Base-by-base conservation (phyloP, 2,888 invertebrate species). In the Drosophila affinis region DNA sequence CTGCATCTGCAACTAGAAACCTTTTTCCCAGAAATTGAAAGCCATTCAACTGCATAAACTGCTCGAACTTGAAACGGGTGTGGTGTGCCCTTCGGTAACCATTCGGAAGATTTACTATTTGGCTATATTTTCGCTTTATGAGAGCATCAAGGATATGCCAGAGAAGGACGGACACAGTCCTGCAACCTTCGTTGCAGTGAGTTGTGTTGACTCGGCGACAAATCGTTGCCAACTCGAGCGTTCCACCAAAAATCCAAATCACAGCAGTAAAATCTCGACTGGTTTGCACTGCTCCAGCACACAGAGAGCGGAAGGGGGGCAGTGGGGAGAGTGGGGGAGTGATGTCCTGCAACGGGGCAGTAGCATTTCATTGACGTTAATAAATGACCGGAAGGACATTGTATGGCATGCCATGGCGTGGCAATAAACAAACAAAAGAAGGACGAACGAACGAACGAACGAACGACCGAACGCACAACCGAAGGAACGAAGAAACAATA, bases 381-480 rank as follows among this genome's bases (percentile, higher is more conserved):
- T 86, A 87, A 86, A 86, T 81, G 86, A 84, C 86, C 86, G 89
- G 87, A 86, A 87, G 89, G 77, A 88, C 86, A 88, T 86, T 86
- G 88, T 84, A 87, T 81, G 80, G 81, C 76, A 71, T 78, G 79
- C 81, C 65, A 75, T 86, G 88, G 87, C 77, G 75, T 76, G 78
- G 83, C 80, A 81, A 80, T 88, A 86, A 88, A 88, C 81, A 82
- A 84, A 86, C 81, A 72, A 76, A 72, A 75, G 60, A 72, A 72
- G 60, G 34, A 60, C 27, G n/a, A 63, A 39, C 57, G 53, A 57
- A 78, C 62, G 54, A 58, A 46, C 62, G 52, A 56, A 44, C 45
- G 49, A 51, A 54, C n/a, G n/a, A n/a, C n/a, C n/a, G n/a, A n/a
- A n/a, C 6, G 39, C 39, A 17, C 34, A 32, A 79, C 24, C 24